phyloP scores from a whole-genome alignment of 2,797 vertebrate species.

The Orestias chungarensis region DNA sequence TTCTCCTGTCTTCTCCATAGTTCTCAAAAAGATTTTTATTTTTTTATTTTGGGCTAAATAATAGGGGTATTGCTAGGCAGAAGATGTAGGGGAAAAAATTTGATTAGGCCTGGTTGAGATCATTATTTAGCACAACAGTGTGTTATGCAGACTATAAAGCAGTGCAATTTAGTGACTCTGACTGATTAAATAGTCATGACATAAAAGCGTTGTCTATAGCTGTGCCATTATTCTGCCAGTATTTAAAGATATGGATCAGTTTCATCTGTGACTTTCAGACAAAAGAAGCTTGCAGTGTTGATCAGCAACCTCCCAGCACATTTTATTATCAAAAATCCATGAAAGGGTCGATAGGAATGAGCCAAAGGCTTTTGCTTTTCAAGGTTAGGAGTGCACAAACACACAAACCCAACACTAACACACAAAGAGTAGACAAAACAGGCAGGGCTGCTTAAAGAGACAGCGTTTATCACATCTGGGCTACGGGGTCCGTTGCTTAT shows the following conservation, averaged over 20 bases:
- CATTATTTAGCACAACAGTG: not conserved
- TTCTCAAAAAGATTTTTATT: not conserved
- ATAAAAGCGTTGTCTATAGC: slow-evolving; percentile 36
- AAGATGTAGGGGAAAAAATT: not conserved
- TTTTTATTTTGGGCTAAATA: not conserved
- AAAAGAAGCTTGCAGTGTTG: slow-evolving; percentile 56
- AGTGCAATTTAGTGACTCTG: slow-evolving; percentile 32
- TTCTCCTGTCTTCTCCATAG: not conserved
- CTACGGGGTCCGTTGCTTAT: slow-evolving; percentile 55
- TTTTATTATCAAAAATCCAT: slow-evolving; percentile 65
- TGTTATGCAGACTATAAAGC: slow-evolving; percentile 23
- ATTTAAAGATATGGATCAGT: slow-evolving; percentile 41
- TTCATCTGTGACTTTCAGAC: slow-evolving; percentile 52
- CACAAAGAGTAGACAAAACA: slow-evolving; percentile 25
- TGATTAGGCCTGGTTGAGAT: slow-evolving; percentile 7
- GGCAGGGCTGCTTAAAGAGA: slow-evolving; percentile 48
- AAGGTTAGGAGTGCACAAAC: slow-evolving; percentile 42
- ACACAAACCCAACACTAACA: not conserved
- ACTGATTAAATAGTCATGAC: slow-evolving; percentile 29
- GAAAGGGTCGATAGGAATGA: slow-evolving; percentile 44
- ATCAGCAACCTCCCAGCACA: slow-evolving; percentile 61
- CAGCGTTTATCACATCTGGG: slow-evolving; percentile 39
- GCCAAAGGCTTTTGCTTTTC: slow-evolving; percentile 46
- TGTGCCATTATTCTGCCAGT: slow-evolving; percentile 39
- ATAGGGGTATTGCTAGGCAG: not conserved